phyloP scores from a whole-genome alignment of 2,888 invertebrate species.

The Muschampia plurimacula region DNA sequence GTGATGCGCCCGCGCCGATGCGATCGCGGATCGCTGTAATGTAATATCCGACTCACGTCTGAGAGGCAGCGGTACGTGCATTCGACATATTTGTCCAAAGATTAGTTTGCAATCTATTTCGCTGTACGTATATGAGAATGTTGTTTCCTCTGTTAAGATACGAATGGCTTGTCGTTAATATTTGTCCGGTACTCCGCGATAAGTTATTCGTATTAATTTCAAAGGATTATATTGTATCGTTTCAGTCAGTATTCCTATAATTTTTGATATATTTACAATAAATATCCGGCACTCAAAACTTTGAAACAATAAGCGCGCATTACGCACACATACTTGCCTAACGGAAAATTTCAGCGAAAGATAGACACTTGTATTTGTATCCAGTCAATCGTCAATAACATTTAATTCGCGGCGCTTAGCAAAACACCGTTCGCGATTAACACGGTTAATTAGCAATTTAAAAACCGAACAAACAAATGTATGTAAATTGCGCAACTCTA shows the following conservation, averaged over 20 bases:
- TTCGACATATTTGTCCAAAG: slow-evolving; percentile 35
- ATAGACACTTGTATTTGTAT: background rate
- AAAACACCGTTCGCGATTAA: slow-evolving; percentile 73
- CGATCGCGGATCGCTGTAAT: slow-evolving; percentile 58
- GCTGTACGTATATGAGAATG: slow-evolving; percentile 10
- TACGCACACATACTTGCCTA: background rate
- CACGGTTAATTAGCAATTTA: slow-evolving; percentile 83
- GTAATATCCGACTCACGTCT: slow-evolving; percentile 52
- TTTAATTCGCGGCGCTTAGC: slow-evolving; percentile 61
- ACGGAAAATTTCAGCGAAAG: slow-evolving; percentile 7
- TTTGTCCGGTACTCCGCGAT: slow-evolving; percentile 1
- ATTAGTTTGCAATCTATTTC: slow-evolving; percentile 36
- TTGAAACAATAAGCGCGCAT: background rate
- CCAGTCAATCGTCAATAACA: slow-evolving; percentile 44
- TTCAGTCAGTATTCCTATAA: background rate
- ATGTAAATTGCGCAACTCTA: slow-evolving; percentile 83
- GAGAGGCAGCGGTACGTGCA: slow-evolving; percentile 14
- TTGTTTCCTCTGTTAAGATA: background rate
- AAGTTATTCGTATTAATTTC: slow-evolving; percentile 7
- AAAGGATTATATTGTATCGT: background rate
- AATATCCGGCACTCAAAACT: slow-evolving; percentile 41
- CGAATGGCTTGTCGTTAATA: slow-evolving; percentile 1
- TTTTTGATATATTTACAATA: no score
- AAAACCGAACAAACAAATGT: slow-evolving; percentile 85
- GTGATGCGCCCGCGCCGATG: slow-evolving; percentile 79